phyloP scores from a whole-genome alignment of 2,113 vertebrate genomes.

The Hylia prasina region DNA sequence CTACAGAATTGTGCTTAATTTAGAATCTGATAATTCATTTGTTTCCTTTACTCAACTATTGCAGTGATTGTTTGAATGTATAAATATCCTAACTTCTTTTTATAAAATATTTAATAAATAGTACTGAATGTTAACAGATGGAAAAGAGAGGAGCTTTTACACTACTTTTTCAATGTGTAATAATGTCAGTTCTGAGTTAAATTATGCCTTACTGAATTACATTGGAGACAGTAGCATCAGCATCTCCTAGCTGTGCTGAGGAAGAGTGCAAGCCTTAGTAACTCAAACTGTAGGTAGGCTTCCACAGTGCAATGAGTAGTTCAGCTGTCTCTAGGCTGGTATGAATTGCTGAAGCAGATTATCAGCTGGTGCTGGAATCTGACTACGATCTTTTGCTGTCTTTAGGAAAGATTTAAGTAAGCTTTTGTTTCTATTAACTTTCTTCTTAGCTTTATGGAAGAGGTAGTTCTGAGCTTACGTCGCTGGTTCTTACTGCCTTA shows the following conservation, averaged over 20 bases:
- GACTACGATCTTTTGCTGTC: neutral
- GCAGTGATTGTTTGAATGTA: conserved; percentile 69
- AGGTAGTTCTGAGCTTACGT: neutral
- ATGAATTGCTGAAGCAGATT: neutral
- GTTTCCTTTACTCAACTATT: conserved; percentile 53
- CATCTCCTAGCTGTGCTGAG: conserved; percentile 32
- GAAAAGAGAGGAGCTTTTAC: conserved; percentile 69
- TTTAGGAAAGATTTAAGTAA: neutral
- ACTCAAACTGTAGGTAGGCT: neutral
- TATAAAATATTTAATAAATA: conserved; percentile 72
- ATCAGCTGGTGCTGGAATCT: conserved; percentile 39
- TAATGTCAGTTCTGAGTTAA: conserved; percentile 54
- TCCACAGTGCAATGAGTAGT: conserved; percentile 19
- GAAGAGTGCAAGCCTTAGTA: conserved; percentile 12
- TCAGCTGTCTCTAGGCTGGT: conserved; percentile 33
- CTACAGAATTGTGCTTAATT: conserved; percentile 49
- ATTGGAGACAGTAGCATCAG: neutral
- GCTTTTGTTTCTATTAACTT: neutral
- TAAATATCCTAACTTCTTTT: conserved; percentile 67
- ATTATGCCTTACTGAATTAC: conserved; percentile 70
- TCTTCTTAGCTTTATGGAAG: neutral
- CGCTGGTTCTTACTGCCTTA: conserved; percentile 44
- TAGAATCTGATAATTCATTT: conserved; percentile 41
- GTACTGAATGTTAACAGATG: conserved; percentile 62
- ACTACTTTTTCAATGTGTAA: conserved; percentile 68